Conservation (phyloP, 1,140 invertebrate genomes). For the Drosophila virilis region DNA sequence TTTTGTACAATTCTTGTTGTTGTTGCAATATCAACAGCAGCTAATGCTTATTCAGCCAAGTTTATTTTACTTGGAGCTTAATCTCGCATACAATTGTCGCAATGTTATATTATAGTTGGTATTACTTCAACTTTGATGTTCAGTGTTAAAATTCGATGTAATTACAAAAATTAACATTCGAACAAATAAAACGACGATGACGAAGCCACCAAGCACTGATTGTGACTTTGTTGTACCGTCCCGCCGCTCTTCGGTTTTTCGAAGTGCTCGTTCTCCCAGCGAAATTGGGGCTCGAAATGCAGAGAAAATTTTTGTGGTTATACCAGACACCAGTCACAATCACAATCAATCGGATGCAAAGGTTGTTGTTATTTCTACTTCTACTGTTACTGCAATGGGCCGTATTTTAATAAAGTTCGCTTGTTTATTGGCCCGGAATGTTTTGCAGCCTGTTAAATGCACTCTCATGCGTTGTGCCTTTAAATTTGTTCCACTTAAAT, state of each 20-base stretch:
- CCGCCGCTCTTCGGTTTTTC: constrained; percentile 21
- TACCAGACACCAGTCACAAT: constrained; percentile 60
- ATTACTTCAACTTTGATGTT: constrained; percentile 24
- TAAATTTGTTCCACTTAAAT: constrained; percentile 59
- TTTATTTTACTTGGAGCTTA: constrained; percentile 12
- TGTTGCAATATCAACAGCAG: constrained; percentile 22
- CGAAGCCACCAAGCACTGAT: constrained; percentile 34
- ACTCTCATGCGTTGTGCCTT: constrained; percentile 60
- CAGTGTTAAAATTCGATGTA: constrained; percentile 35
- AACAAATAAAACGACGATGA: constrained; percentile 44
- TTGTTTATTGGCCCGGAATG: constrained; percentile 56
- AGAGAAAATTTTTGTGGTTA: constrained; percentile 79
- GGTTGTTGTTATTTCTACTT: constrained; percentile 40
- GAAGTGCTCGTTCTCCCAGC: constrained; percentile 47
- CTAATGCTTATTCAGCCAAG: constrained; percentile 20
- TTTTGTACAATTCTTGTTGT: constrained; percentile 13
- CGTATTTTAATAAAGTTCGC: constrained; percentile 31
- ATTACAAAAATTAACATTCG: constrained; percentile 35
- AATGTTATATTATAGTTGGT: constrained; percentile 12
- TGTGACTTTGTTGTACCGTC: constrained; percentile 32
- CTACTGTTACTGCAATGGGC: constrained; percentile 17
- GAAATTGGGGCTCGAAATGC: constrained; percentile 60
- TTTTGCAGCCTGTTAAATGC: constrained; percentile 70
- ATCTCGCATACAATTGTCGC: constrained; percentile 36
- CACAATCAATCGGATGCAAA: constrained; percentile 42